Conservation (phyloP, 2,888 invertebrate species). For the Agrotis clavis region DNA sequence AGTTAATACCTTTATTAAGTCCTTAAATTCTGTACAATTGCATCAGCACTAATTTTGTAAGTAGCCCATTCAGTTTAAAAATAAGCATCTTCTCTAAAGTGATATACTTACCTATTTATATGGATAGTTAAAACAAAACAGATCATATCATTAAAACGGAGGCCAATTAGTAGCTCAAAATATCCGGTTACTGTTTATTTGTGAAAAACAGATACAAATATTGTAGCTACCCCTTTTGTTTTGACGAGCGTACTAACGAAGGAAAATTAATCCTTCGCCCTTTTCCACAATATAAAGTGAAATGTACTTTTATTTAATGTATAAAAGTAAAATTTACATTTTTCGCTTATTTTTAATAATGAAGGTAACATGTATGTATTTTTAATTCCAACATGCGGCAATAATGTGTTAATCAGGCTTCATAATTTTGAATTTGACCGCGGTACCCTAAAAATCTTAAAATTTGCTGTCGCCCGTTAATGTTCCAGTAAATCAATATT, state of each 20-base stretch:
- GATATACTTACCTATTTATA: not conserved
- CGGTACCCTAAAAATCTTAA: not conserved
- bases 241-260: not conserved
- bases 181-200: conserved; percentile 21
- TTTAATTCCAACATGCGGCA: too few species aligned
- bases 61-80: not conserved
- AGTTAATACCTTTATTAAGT: too few species aligned
- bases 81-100: not conserved
- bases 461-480: not conserved
- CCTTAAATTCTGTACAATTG: too few species aligned
- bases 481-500: conserved; percentile 44
- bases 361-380: too few species aligned
- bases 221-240: not conserved
- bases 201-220: conserved; percentile 5
- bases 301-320: too few species aligned
- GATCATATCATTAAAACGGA: not conserved
- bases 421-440: not conserved
- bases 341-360: too few species aligned
- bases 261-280: not conserved
- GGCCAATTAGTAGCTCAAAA: conserved; percentile 22
- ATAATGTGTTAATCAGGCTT: not conserved
- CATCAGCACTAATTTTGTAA: too few species aligned
- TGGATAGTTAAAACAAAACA: not conserved
- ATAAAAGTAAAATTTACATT: too few species aligned
- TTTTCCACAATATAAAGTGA: too few species aligned